A percentile compares a stretch with the other conserved stretches of the same genome.
These are phyloP conservation scores for Adelges cooleyi DNA, from an alignment of 1,140 invertebrate genomes.

Conservation along the genomic window DNA sequence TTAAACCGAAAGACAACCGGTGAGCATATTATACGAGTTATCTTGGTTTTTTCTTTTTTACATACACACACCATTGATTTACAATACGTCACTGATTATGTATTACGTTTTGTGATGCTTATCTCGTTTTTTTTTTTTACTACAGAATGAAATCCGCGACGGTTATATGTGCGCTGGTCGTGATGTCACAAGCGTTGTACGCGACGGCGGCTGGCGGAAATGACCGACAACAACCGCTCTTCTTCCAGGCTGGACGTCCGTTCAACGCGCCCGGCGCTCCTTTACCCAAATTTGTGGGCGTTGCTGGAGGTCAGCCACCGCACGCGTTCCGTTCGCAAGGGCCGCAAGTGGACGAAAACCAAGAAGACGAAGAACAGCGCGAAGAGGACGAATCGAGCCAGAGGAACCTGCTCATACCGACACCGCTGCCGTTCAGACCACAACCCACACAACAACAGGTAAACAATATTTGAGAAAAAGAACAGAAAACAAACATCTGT, in stretches of 20 bases:
- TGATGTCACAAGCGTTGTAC: neutral
- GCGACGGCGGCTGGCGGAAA: neutral
- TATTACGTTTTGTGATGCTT: too few relatives aligned
- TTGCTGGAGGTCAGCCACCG: neutral
- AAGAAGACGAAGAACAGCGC: conserved; percentile 14
- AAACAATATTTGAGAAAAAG: too few relatives aligned
- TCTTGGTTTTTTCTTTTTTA: too few relatives aligned
- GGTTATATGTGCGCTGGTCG: neutral
- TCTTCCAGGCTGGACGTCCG: conserved; percentile 7
- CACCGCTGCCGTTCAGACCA: conserved; percentile 1
- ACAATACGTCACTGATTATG: too few relatives aligned
- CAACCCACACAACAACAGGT: conserved; percentile 8
- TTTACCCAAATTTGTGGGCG: conserved; percentile 15
- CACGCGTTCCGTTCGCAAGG: conserved; percentile 2
- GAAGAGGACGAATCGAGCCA: conserved; percentile 5
- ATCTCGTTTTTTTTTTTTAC: too few relatives aligned
- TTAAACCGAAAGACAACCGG: too few relatives aligned
- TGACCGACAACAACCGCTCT: neutral
- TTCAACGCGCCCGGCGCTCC: conserved; percentile 20
- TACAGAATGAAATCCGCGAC: neutral
- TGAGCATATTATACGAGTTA: too few relatives aligned
- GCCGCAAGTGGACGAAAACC: conserved; percentile 18
- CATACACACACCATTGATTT: too few relatives aligned
- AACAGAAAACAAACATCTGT: too few relatives aligned
- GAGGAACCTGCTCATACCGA: neutral